Evolutionary conservation across 2,797 vertebrate genomes (phyloP), one percentile per base, ranked within the genome.

Genomic region (Propithecus perrieri): DNA sequence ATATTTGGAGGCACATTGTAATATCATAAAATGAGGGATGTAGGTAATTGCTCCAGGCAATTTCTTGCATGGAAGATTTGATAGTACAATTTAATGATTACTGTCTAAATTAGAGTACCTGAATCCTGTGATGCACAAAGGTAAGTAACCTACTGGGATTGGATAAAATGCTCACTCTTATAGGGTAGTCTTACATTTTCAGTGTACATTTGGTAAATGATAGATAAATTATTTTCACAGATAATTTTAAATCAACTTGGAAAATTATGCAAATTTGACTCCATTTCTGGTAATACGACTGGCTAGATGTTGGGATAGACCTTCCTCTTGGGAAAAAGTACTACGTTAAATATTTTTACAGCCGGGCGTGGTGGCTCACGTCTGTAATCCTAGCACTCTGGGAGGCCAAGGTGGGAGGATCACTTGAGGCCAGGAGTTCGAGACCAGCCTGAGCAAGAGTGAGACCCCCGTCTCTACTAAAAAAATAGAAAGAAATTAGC

Each of bases 51-150:
- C 20, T 93, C 63, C 26, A 75, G 30, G 57, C 91, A 35, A 84
- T 71, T 97, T 89, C 84, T 76, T 95, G 13, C 38, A 35, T 46
- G n/a, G 35, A 72, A 41, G 38, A 43, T 89, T 92, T 97, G 55
- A 43, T 81, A 85, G n/a, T 69, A 63, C 26, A 92, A 35, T 74
- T 92, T 95, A 43, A 74, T 69, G 26, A 61, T 91, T 94, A 53
- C 48, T 50, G 8, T 13, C 48, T 79, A 50, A 75, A 85, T 69
- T 71, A 65, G 33, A 83, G 2, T 53, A 76, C 41, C 90, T 78
- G 33, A 88, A 85, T 78, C 35, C 11, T 57, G 20, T 91, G 38
- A 85, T 72, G 2, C 55, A 69, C 38, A 76, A 88, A 79, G 12
- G 46, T 86, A 61, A 72, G 38, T 94, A 55, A 72, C 4, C 53